Conservation (phyloP, 2,113 vertebrate genomes). For the Gambusia holbrooki region DNA sequence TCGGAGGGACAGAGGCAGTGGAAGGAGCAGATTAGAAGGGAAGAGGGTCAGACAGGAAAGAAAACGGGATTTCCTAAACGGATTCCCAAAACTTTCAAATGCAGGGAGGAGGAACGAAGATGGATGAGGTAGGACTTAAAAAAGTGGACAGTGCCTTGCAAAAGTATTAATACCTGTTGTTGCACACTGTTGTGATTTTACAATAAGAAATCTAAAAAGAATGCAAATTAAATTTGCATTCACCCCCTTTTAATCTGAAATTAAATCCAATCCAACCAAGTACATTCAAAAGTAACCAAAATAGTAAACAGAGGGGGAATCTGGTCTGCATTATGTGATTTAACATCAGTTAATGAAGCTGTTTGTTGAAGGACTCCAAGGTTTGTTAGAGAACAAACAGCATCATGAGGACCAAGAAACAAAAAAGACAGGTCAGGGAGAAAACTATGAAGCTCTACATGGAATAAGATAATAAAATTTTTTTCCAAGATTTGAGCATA, state of each 20-base stretch:
- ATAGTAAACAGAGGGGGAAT: neutral
- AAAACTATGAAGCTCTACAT: too few relatives aligned
- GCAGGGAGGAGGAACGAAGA: neutral
- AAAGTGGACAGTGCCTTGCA: neutral
- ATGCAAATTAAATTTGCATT: too few relatives aligned
- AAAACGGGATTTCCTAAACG: neutral
- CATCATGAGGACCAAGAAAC: too few relatives aligned
- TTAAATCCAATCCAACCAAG: too few relatives aligned
- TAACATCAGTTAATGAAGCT: neutral
- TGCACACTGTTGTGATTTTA: neutral
- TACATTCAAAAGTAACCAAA: too few relatives aligned
- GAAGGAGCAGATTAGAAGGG: constrained; percentile 44
- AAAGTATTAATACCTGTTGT: neutral
- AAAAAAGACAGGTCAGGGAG: too few relatives aligned
- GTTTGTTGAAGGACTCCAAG: too few relatives aligned
- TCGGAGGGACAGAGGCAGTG: constrained; percentile 76
- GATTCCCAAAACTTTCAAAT: constrained; percentile 5
- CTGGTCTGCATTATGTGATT: neutral
- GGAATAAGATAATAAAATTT: too few relatives aligned
- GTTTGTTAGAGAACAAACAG: too few relatives aligned
- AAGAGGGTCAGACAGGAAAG: constrained; percentile 39
- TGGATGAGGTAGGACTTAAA: neutral
- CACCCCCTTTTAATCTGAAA: too few relatives aligned
- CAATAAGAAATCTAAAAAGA: neutral
- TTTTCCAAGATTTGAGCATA: too few relatives aligned